Percentiles rank a stretch among this genome's conserved stretches.
Evolutionary conservation across 2,797 vertebrate genomes (phyloP).

Genomic region (Phaenicophaeus curvirostris): DNA sequence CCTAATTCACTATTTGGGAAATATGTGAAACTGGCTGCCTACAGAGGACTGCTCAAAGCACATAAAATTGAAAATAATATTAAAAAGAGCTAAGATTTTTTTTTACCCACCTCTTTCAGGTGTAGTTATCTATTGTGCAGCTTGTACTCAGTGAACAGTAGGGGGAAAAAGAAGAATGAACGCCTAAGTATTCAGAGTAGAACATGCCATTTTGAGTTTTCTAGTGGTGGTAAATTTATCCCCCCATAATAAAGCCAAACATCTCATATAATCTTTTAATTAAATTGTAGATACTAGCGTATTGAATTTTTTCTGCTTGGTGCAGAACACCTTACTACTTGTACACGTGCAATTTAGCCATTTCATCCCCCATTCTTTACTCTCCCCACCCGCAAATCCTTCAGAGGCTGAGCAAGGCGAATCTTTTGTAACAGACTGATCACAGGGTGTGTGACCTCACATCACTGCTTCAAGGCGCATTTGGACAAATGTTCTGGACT

Average conservation of each 20-base stretch:
- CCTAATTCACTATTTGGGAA: not conserved
- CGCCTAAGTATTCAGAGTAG: not conserved
- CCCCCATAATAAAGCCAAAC: not conserved
- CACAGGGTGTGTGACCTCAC: not conserved
- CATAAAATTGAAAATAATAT: not conserved
- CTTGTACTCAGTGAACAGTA: not conserved
- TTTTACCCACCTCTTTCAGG: not conserved
- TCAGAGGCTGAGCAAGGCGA: not conserved
- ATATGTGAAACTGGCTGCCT: not conserved
- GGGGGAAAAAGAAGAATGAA: not conserved
- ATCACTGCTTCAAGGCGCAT: not conserved
- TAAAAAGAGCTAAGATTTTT: not conserved
- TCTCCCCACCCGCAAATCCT: not conserved
- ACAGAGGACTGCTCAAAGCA: not conserved
- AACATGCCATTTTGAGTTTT: not conserved
- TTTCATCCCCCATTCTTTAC: not conserved
- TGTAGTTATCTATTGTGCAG: not conserved
- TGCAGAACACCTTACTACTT: not conserved
- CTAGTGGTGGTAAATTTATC: not conserved
- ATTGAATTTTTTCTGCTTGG: not conserved
- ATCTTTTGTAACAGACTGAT: fast-evolving
- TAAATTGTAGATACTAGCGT: not conserved
- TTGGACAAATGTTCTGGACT: not conserved
- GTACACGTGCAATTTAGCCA: not conserved
- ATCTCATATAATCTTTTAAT: not conserved